Conservation (phyloP, 1,140 invertebrate species). For the Hyles euphorbiae region DNA sequence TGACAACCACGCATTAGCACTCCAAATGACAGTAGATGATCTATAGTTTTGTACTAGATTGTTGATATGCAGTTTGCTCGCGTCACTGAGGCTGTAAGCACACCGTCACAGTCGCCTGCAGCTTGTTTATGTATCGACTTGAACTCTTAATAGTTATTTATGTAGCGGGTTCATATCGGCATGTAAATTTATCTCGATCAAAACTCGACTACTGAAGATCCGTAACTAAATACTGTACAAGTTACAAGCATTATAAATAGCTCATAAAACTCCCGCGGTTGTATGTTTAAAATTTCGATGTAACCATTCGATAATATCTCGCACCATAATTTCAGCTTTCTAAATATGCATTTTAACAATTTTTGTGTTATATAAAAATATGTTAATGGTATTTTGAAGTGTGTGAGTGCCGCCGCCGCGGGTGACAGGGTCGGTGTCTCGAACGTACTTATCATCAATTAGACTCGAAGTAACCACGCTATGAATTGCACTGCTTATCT, state of each 20-base stretch:
- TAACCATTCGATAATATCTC: conserved; percentile 34
- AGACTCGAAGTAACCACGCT: conserved; percentile 22
- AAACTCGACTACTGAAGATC: too few relatives aligned
- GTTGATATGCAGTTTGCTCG: too few relatives aligned
- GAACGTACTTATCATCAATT: conserved; percentile 32
- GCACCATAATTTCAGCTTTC: conserved; percentile 32
- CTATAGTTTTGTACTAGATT: too few relatives aligned
- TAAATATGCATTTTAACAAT: conserved; percentile 14
- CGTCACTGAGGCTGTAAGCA: too few relatives aligned
- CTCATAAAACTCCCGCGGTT: neutral
- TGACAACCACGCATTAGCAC: too few relatives aligned
- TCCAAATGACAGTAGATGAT: too few relatives aligned
- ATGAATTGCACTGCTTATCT: conserved; percentile 29
- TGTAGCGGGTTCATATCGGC: too few relatives aligned
- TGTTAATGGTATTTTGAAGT: conserved; percentile 22
- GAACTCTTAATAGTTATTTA: too few relatives aligned
- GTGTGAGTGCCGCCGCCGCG: conserved; percentile 18
- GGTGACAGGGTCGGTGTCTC: conserved; percentile 13
- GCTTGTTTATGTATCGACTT: too few relatives aligned
- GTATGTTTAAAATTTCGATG: conserved; percentile 10
- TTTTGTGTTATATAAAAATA: conserved; percentile 16
- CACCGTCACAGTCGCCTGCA: too few relatives aligned
- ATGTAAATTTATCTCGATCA: too few relatives aligned
- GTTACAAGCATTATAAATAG: neutral
- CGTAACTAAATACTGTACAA: too few relatives aligned